Conservation (phyloP, 2,113 vertebrate genomes). For the Rhinoptilus africanus region DNA sequence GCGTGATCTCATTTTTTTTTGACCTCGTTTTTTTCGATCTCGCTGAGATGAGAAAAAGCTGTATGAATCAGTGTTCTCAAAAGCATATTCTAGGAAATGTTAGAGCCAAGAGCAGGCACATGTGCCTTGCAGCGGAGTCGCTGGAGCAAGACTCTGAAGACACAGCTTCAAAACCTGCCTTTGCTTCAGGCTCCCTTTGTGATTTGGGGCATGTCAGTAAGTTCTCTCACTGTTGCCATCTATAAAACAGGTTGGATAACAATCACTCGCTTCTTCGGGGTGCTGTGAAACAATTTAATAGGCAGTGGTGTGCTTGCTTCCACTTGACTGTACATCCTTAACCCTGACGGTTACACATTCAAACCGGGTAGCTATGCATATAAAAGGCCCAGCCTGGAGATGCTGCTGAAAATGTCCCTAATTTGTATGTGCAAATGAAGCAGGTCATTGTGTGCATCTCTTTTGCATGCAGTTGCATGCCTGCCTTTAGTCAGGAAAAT, state of each 20-base stretch:
- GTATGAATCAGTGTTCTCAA: neutral
- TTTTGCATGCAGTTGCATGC: neutral
- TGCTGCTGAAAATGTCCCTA: neutral
- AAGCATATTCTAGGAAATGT: neutral
- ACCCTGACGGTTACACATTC: neutral
- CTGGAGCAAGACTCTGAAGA: neutral
- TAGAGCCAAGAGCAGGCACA: neutral
- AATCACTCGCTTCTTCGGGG: neutral
- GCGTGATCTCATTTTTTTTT: neutral
- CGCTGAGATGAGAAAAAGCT: neutral
- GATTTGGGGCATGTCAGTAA: neutral
- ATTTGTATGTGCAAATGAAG: neutral
- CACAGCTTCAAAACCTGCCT: neutral
- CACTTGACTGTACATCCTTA: neutral
- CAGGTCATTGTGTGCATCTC: neutral
- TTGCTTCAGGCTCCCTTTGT: neutral
- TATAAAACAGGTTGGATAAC: neutral
- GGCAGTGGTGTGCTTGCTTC: neutral
- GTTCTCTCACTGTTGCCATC: neutral
- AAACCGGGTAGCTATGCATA: neutral
- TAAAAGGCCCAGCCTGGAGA: neutral
- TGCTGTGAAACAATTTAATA: neutral
- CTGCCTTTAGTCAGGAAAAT: slow-evolving; percentile 8
- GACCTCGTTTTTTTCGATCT: neutral
- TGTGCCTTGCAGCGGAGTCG: neutral